Percentiles rank a stretch among this genome's conserved stretches.
These are phyloP conservation scores for Diploptera punctata DNA, from an alignment of 2,888 invertebrate genomes.

Conservation along the genomic window DNA sequence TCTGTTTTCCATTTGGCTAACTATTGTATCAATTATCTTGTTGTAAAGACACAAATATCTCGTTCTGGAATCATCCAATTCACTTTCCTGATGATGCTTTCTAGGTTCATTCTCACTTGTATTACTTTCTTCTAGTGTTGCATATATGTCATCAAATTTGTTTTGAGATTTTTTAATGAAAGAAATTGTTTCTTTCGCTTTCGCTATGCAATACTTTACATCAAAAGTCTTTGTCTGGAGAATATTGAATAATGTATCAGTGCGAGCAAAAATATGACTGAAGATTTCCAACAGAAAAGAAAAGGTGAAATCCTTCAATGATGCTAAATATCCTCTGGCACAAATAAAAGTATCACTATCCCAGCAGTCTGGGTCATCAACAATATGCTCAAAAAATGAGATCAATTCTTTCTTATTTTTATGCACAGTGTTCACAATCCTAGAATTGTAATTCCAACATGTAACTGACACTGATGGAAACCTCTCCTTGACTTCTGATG, in stretches of 20 bases:
- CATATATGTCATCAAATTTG: background rate
- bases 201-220: background rate
- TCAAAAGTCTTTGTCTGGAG: background rate
- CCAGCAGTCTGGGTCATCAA: background rate
- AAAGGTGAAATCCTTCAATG: too few species aligned
- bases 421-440: background rate
- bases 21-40: conserved; percentile 3
- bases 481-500: background rate
- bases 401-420: conserved; percentile 3
- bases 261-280: background rate
- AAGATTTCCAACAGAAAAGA: background rate
- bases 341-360: background rate
- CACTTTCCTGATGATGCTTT: background rate
- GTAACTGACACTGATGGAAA: background rate
- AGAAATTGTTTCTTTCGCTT: background rate
- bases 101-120: background rate
- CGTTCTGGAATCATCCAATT: background rate
- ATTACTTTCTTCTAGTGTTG: conserved; percentile 3
- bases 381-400: background rate
- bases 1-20: background rate
- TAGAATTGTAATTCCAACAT: background rate
- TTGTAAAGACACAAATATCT: background rate
- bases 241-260: background rate
- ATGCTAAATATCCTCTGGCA: background rate
- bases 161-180: background rate